Base-by-base conservation (phyloP, 2,113 vertebrate genomes). In the Antidorcas marsupialis region DNA sequence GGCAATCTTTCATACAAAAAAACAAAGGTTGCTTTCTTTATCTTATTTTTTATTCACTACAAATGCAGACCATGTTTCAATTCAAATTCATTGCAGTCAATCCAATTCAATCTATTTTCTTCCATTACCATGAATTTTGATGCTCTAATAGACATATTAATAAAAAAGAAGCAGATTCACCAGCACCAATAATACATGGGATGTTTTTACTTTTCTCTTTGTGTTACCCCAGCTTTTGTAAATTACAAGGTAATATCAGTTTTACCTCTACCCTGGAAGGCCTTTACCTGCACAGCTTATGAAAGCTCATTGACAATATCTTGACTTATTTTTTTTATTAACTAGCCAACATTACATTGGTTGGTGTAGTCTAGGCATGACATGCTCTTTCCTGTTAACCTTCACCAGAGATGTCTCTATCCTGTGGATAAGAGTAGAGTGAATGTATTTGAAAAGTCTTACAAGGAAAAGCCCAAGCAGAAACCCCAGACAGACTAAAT, bases 401-500 rank as follows among this genome's bases (percentile, higher is more conserved):
- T 79, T 79, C 4, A 79, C 76, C 15, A 47, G 27, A 47, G 15
- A 47, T 17, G 71, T 45, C 43, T 79, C 76, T 45, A 30, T 47
- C 43, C 76, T 47, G 8, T 30, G 27, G 76, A 79, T 47, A 79
- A 47, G 27, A 30, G 15, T 45, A 47, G 76, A 79, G 15, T 47
- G 43, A 47, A 79, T 47, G 43, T 47, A 79, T 79, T 30, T 47
- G 27, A 47, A 47, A 79, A 47, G 7, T 17, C 43, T 79, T 30
- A 6, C 1, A 45, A 47, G 43, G 14, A 50, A 81, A 47, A 50
- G 5, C 82, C 98, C 36, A 99, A 98, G 98, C 98, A 96, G 96
- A 99, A 99, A 95, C 23, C 95, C 82, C 99, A 99, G 92, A 99
- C 98, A 98, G 98, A 99, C 86, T 99, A 98, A 98, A 5, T 7